These are phyloP conservation scores for Schizopygopsis malacanthus DNA, from an alignment of 2,797 vertebrate species.

Conservation along the genomic window DNA sequence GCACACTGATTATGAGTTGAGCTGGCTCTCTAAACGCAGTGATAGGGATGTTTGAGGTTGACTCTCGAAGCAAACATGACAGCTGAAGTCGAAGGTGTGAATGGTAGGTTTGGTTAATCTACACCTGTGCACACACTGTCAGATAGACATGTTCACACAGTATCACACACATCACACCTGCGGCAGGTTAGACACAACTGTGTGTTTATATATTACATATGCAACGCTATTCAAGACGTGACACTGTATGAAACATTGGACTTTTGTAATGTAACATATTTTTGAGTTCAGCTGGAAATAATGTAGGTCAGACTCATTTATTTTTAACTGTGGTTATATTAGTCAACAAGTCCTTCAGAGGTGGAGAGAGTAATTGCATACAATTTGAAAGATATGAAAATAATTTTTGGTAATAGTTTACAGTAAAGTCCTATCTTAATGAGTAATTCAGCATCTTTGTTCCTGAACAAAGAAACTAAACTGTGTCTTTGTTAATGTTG, in stretches of 20 bases:
- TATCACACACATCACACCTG: too few relatives aligned
- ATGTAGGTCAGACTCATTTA: background rate
- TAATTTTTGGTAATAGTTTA: background rate
- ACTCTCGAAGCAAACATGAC: constrained; percentile 25
- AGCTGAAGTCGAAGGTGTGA: background rate
- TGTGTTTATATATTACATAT: background rate
- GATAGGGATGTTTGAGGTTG: too few relatives aligned
- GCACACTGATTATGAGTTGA: too few relatives aligned
- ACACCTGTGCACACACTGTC: constrained; percentile 1
- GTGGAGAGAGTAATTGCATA: background rate
- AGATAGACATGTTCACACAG: background rate
- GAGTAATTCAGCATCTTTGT: background rate
- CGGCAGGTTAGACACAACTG: background rate
- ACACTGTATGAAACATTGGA: background rate
- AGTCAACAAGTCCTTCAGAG: background rate
- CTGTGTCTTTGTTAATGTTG: background rate
- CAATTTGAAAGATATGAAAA: background rate
- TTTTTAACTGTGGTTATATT: background rate
- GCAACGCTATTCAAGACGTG: too few relatives aligned
- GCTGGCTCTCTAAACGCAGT: background rate
- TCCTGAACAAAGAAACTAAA: too few relatives aligned
- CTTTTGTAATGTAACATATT: background rate
- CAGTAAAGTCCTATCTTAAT: background rate
- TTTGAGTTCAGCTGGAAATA: background rate
- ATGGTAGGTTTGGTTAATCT: background rate